These are phyloP conservation scores for Steatocranus sp. DNA, from an alignment of 2,797 vertebrate genomes.

Conservation along the genomic window DNA sequence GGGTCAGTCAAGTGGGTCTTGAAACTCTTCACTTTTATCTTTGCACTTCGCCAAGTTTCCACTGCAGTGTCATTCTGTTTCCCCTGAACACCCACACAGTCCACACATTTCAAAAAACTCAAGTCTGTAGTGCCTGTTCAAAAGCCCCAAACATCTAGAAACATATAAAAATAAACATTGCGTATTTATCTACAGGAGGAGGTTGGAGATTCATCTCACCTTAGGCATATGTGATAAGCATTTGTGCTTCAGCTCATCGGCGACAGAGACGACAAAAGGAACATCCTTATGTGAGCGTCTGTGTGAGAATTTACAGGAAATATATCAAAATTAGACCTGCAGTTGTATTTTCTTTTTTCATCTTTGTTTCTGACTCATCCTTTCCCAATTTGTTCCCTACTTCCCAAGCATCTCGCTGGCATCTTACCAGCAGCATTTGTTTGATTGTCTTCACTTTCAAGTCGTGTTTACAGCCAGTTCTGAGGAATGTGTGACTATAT, in stretches of 20 bases:
- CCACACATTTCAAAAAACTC: neutral
- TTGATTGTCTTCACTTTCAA: neutral
- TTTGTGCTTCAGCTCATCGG: neutral
- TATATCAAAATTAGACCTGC: neutral
- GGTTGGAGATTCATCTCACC: neutral
- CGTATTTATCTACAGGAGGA: neutral
- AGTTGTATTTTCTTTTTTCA: neutral
- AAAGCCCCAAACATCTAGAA: neutral
- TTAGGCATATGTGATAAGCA: neutral
- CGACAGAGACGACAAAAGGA: neutral
- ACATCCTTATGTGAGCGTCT: neutral
- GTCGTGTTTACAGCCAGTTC: neutral
- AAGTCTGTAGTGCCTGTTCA: neutral
- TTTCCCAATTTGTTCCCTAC: neutral
- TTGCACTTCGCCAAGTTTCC: neutral
- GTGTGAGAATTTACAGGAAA: neutral
- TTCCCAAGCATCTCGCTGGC: rapidly evolving
- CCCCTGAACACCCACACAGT: neutral
- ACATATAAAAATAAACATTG: neutral
- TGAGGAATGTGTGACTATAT: neutral
- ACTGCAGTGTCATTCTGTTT: neutral
- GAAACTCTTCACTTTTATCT: neutral
- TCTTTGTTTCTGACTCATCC: neutral
- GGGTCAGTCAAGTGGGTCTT: neutral
- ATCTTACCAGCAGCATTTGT: neutral